Conservation (phyloP, 2,888 invertebrate genomes). For the Lydus trimaculatus region DNA sequence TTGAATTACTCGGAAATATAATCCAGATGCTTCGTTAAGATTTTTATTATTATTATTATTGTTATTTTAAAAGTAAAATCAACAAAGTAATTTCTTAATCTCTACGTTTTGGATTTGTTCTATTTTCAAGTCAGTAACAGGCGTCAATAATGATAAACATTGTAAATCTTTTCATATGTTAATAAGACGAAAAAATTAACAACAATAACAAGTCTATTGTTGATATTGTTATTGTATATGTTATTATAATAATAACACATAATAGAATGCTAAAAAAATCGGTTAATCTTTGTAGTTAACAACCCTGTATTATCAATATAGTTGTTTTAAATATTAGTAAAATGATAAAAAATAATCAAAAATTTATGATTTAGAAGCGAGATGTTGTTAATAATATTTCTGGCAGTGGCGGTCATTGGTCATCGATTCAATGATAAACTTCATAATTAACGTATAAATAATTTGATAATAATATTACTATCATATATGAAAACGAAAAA, state of each 20-base stretch:
- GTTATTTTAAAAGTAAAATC: not conserved
- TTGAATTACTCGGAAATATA: not conserved
- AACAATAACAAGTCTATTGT: slow-evolving; percentile 3
- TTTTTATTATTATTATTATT: not conserved
- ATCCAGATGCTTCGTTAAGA: not conserved
- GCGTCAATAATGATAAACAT: slow-evolving; percentile 23
- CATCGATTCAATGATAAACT: slow-evolving; percentile 22
- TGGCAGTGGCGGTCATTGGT: slow-evolving; percentile 23
- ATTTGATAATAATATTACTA: slow-evolving; percentile 12
- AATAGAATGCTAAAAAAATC: not conserved
- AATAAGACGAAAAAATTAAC: slow-evolving; percentile 9
- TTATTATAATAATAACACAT: not conserved
- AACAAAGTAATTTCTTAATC: not conserved
- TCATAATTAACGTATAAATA: slow-evolving; percentile 19
- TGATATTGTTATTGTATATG: not conserved
- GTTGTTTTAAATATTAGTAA: slow-evolving; percentile 12
- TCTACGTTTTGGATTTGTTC: not conserved
- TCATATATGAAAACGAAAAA: not conserved
- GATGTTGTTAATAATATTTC: slow-evolving; percentile 39
- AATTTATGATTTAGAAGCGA: slow-evolving; percentile 30
- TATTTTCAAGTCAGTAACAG: slow-evolving; percentile 17
- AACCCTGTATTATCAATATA: not conserved
- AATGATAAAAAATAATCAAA: slow-evolving; percentile 27
- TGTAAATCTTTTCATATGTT: slow-evolving; percentile 18
- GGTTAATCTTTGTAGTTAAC: not conserved